A percentile compares a stretch with the other conserved stretches of the same genome.
phyloP scores from a whole-genome alignment of 2,113 vertebrate genomes.

The Mirounga angustirostris region DNA sequence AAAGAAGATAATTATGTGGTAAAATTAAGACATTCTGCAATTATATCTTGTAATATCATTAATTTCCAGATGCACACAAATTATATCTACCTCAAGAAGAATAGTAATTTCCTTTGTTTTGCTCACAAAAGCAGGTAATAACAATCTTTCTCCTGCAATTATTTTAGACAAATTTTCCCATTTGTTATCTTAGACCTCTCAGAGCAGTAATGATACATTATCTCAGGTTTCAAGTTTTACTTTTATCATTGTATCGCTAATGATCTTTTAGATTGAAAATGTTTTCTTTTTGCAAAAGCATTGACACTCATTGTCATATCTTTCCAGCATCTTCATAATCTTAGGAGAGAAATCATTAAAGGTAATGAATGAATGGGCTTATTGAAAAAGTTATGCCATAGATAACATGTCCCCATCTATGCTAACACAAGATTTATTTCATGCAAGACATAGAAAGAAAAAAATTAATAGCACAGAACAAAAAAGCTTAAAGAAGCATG shows the following conservation, averaged over 20 bases:
- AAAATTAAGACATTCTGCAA: conserved; percentile 81
- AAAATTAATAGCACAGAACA: conserved; percentile 71
- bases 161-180: conserved; percentile 80
- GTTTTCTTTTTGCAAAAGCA: conserved; percentile 66
- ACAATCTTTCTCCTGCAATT: conserved; percentile 78
- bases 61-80: conserved; percentile 83
- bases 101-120: conserved; percentile 82
- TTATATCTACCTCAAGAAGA: conserved; percentile 79
- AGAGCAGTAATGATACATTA: conserved; percentile 72
- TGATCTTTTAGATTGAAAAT: conserved; percentile 74
- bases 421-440: conserved; percentile 49
- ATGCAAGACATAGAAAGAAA: conserved; percentile 63
- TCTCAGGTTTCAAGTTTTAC: conserved; percentile 68
- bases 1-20: conserved; percentile 76
- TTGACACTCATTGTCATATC: conserved; percentile 58
- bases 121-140: conserved; percentile 80
- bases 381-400: conserved; percentile 47
- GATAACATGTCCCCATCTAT: conserved; percentile 46
- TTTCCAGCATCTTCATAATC: conserved; percentile 51
- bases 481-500: conserved; percentile 66
- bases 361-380: conserved; percentile 62
- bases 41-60: conserved; percentile 79
- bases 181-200: conserved; percentile 79
- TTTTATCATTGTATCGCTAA: conserved; percentile 65
- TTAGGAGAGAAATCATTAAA: conserved; percentile 64